Percentiles rank a stretch among this genome's conserved stretches.
Evolutionary conservation across 2,797 vertebrate genomes (phyloP).

Genomic region (Trachurus trachurus): DNA sequence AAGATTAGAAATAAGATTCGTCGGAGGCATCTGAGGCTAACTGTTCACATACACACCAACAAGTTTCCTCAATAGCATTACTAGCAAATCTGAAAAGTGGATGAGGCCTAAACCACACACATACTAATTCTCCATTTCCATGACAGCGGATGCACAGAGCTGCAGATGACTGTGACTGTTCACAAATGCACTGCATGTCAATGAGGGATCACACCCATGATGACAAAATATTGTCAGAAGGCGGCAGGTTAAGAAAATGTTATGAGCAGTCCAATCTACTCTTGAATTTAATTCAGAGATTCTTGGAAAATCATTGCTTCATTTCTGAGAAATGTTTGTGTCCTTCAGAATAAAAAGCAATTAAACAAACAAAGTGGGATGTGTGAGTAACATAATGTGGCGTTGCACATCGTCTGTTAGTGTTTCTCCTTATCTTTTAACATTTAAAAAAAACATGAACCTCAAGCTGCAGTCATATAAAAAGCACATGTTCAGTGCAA

Average conservation of each 20-base stretch:
- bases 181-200: slow-evolving; percentile 7
- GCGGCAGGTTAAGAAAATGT: not conserved
- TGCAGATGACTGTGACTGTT: slow-evolving; percentile 2
- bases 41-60: not conserved
- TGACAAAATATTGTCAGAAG: not conserved
- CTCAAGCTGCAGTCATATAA: not conserved
- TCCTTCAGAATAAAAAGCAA: not conserved
- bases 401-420: not conserved
- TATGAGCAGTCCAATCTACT: not conserved
- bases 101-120: slow-evolving; percentile 7
- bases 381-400: not conserved
- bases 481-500: slow-evolving; percentile 33
- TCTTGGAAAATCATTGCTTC: not conserved
- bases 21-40: not conserved
- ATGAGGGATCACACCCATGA: not conserved
- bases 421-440: slow-evolving; percentile 9
- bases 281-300: not conserved
- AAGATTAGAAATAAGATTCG: not conserved
- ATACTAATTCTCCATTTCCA: slow-evolving; percentile 13
- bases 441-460: slow-evolving; percentile 19
- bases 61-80: not conserved
- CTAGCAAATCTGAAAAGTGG: slow-evolving; percentile 19
- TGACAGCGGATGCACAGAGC: slow-evolving; percentile 1
- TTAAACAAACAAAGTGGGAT: not conserved
- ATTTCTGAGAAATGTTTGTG: not conserved